A percentile compares a stretch with the other conserved stretches of the same genome.
These are phyloP conservation scores for Brachyptera putata DNA, from an alignment of 2,888 invertebrate genomes.

Conservation along the genomic window DNA sequence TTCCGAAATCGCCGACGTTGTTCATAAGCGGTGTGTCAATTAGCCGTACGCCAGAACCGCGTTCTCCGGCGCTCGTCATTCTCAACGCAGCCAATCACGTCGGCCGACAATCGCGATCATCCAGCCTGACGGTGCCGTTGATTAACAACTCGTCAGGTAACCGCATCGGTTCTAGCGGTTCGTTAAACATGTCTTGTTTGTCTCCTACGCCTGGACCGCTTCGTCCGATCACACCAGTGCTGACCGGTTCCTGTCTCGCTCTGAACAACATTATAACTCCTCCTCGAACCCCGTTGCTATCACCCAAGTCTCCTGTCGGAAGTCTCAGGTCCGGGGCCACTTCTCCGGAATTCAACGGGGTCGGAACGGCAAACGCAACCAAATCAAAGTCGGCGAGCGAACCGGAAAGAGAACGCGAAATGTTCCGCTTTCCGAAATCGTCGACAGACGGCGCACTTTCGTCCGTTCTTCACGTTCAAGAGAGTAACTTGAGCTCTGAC, in stretches of 20 bases:
- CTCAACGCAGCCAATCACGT: slow-evolving; percentile 38
- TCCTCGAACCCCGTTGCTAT: slow-evolving; percentile 43
- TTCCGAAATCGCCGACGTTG: slow-evolving; percentile 54
- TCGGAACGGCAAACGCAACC: slow-evolving; percentile 34
- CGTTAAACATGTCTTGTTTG: slow-evolving; percentile 18
- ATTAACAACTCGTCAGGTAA: slow-evolving; percentile 24
- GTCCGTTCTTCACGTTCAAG: slow-evolving; percentile 54
- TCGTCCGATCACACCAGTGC: background rate
- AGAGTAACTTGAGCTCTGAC: slow-evolving; percentile 53
- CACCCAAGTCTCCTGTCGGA: slow-evolving; percentile 23
- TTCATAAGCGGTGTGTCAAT: slow-evolving; percentile 56
- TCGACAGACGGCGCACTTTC: slow-evolving; percentile 56
- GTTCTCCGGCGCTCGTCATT: slow-evolving; percentile 41
- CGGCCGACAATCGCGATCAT: slow-evolving; percentile 49
- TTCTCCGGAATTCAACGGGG: slow-evolving; percentile 27
- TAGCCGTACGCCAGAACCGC: slow-evolving; percentile 51
- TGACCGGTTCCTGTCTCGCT: slow-evolving; percentile 9
- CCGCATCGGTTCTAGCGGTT: slow-evolving; percentile 19
- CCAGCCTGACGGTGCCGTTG: slow-evolving; percentile 49
- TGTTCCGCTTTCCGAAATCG: slow-evolving; percentile 53
- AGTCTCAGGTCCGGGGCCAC: slow-evolving; percentile 23
- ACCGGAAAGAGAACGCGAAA: slow-evolving; percentile 51
- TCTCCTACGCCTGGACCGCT: background rate
- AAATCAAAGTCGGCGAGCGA: slow-evolving; percentile 51
- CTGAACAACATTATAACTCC: slow-evolving; percentile 43